These are phyloP conservation scores for Parthenolecanium corni DNA, from an alignment of 2,888 invertebrate species.

Conservation along the genomic window DNA sequence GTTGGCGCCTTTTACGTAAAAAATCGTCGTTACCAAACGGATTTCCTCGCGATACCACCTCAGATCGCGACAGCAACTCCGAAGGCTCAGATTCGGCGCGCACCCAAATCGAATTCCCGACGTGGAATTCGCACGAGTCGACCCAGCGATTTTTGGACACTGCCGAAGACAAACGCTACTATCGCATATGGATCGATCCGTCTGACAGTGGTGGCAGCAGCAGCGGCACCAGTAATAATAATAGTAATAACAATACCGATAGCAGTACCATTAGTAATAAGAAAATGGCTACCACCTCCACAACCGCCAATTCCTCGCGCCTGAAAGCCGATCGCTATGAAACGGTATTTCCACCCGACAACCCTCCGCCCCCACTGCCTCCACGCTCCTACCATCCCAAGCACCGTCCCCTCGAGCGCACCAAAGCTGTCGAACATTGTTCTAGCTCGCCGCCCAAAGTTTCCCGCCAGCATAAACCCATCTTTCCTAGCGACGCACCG, in stretches of 20 bases:
- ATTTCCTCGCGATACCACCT: slow-evolving; percentile 3
- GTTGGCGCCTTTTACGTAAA: slow-evolving; percentile 34
- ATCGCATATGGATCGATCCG: slow-evolving; percentile 54
- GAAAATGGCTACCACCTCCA: background rate
- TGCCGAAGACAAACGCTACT: slow-evolving; percentile 50
- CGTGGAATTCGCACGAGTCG: slow-evolving; percentile 46
- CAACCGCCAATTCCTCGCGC: slow-evolving; percentile 28
- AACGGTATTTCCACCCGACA: slow-evolving; percentile 35
- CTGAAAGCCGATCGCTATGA: slow-evolving; percentile 32
- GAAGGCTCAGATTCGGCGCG: slow-evolving; percentile 33
- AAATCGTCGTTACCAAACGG: slow-evolving; percentile 32
- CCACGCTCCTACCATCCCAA: slow-evolving; percentile 46
- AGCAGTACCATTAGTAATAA: background rate
- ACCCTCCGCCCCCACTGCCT: slow-evolving; percentile 46
- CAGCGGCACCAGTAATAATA: background rate
- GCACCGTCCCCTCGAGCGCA: slow-evolving; percentile 54
- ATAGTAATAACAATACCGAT: background rate
- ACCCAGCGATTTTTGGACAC: slow-evolving; percentile 39
- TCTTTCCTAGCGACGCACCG: slow-evolving; percentile 28
- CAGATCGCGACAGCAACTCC: slow-evolving; percentile 8
- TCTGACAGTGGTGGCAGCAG: background rate
- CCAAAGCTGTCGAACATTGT: slow-evolving; percentile 42
- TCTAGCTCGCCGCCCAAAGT: slow-evolving; percentile 48
- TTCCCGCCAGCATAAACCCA: slow-evolving; percentile 53
- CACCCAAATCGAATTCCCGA: slow-evolving; percentile 45